A percentile compares a stretch with the other conserved stretches of the same genome.
Conservation (phyloP, 2,797 vertebrate genomes). For the Falco peregrinus region DNA sequence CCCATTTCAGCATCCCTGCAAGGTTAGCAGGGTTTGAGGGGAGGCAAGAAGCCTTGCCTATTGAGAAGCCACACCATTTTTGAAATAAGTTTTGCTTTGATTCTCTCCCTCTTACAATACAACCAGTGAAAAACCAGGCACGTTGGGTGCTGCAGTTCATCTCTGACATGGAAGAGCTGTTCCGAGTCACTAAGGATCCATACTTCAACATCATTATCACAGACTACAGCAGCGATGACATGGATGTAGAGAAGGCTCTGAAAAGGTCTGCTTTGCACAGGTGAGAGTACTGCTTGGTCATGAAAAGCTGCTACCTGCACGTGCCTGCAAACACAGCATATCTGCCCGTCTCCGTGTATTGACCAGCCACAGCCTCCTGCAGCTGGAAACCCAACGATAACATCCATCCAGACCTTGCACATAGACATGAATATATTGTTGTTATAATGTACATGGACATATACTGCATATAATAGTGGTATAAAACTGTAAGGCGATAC, state of each 20-base stretch:
- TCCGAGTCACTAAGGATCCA: slow-evolving; percentile 79
- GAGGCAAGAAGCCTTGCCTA: neutral
- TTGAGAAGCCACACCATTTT: neutral
- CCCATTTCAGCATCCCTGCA: neutral
- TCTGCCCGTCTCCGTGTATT: neutral
- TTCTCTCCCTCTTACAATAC: neutral
- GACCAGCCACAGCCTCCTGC: neutral
- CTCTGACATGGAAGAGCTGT: slow-evolving; percentile 87
- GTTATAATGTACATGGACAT: neutral
- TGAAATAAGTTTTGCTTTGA: slow-evolving; percentile 10
- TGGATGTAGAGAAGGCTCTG: slow-evolving; percentile 87
- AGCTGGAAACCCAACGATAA: neutral
- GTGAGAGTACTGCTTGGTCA: slow-evolving; percentile 64
- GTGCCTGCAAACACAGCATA: neutral
- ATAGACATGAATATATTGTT: neutral
- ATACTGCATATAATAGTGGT: neutral
- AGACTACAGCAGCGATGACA: slow-evolving; percentile 91
- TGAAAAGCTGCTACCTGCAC: neutral
- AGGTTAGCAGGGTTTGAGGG: neutral
- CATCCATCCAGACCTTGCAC: neutral
- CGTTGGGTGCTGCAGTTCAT: slow-evolving; percentile 95
- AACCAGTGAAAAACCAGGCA: slow-evolving; percentile 93
- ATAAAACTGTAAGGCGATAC: neutral
- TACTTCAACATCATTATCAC: slow-evolving; percentile 91
- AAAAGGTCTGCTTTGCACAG: slow-evolving; percentile 82